A percentile compares a stretch with the other conserved stretches of the same genome.
These are phyloP conservation scores for Cirrhinus mrigala DNA, from an alignment of 2,797 vertebrate species.

Conservation along the genomic window DNA sequence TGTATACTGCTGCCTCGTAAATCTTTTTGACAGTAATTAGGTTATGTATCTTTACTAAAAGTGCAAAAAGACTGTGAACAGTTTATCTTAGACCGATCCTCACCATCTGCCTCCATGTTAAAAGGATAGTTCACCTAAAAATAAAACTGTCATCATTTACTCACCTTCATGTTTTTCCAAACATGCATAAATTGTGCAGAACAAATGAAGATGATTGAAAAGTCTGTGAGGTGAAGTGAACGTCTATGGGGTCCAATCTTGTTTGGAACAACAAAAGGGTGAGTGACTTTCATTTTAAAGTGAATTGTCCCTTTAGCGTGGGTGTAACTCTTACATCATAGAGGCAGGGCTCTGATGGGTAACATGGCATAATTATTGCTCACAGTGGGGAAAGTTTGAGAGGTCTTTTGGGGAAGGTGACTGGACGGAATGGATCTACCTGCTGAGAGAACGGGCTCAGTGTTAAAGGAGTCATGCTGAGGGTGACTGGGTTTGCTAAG, in stretches of 20 bases:
- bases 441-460: conserved; percentile 58
- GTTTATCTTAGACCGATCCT: conserved; percentile 55
- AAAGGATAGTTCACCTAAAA: neutral
- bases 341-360: conserved; percentile 41
- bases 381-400: conserved; percentile 62
- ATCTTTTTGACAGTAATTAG: conserved; percentile 1
- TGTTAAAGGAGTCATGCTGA: conserved; percentile 50
- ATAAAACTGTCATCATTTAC: neutral
- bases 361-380: conserved; percentile 67
- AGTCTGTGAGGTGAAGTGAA: neutral
- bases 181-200: neutral
- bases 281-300: neutral
- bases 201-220: neutral
- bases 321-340: conserved; percentile 50
- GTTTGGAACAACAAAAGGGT: neutral
- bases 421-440: conserved; percentile 56
- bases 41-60: neutral
- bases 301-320: conserved; percentile 12
- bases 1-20: neutral
- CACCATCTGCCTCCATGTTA: conserved; percentile 1
- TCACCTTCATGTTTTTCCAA: neutral
- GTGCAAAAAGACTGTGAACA: neutral
- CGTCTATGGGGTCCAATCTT: neutral
- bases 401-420: conserved; percentile 59
- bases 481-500: conserved; percentile 41